Evolutionary conservation across 2,113 vertebrate genomes (phyloP).

Genomic region (Chunga burmeisteri): DNA sequence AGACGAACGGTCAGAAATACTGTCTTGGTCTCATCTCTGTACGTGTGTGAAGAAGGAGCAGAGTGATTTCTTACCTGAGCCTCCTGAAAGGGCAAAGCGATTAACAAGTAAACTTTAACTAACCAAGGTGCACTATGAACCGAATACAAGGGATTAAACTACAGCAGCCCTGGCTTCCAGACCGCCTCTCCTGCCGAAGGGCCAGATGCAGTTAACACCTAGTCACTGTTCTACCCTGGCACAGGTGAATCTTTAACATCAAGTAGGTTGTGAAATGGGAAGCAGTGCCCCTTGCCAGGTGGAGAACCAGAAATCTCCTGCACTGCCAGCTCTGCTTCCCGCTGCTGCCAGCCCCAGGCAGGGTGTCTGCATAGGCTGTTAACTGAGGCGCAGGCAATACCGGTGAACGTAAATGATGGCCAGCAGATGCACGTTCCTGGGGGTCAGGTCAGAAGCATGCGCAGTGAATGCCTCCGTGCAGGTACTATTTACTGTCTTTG

Average conservation of each 20-base stretch:
- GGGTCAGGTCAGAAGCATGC: neutral
- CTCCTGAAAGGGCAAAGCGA: constrained; percentile 13
- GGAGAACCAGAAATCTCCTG: neutral
- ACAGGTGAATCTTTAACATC: neutral
- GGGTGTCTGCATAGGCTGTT: neutral
- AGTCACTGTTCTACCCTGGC: neutral
- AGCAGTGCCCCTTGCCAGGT: neutral
- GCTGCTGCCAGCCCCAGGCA: neutral
- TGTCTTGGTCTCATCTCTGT: neutral
- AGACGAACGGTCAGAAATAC: neutral
- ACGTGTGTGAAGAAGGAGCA: constrained; percentile 7
- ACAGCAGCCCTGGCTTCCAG: constrained; percentile 10
- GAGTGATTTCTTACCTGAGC: constrained; percentile 16
- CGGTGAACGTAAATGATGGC: neutral
- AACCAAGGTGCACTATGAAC: neutral
- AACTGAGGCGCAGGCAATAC: neutral
- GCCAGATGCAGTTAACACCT: neutral
- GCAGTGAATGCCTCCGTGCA: neutral
- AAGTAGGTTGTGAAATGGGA: neutral
- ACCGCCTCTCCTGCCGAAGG: neutral
- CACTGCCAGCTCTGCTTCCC: neutral
- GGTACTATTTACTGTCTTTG: neutral
- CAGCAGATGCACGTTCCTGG: neutral
- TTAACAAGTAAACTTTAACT: neutral
- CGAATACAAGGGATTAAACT: constrained; percentile 20